Conservation (phyloP, 2,797 vertebrate species). For the Gymnocypris eckloni region DNA sequence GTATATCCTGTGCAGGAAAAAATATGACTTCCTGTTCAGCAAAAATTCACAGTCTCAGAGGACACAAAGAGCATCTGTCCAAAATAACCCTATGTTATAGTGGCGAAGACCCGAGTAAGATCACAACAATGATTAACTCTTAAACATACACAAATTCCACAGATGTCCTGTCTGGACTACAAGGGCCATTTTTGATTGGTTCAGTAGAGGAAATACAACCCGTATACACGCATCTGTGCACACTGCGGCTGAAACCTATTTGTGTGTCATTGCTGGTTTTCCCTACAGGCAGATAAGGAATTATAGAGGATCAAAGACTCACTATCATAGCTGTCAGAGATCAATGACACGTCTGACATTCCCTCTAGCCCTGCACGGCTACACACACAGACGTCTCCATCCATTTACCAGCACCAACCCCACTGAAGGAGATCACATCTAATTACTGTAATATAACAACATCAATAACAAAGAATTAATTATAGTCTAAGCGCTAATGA, state of each 20-base stretch:
- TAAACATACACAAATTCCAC: neutral
- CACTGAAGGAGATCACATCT: constrained; percentile 36
- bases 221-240: neutral
- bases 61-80: constrained; percentile 52
- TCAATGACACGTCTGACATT: constrained; percentile 51
- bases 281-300: constrained; percentile 15
- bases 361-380: constrained; percentile 15
- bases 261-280: constrained; percentile 13
- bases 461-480: constrained; percentile 43
- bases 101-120: neutral
- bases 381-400: constrained; percentile 42
- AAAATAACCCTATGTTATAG: constrained; percentile 57
- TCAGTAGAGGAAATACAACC: neutral
- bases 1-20: constrained; percentile 73
- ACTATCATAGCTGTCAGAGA: constrained; percentile 54
- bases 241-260: neutral
- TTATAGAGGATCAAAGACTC: constrained; percentile 51
- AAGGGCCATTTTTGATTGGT: neutral
- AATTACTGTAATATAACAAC: constrained; percentile 47
- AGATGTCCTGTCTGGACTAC: neutral
- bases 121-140: neutral
- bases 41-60: constrained; percentile 52
- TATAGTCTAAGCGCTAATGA: constrained; percentile 27
- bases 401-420: constrained; percentile 21
- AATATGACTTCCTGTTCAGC: constrained; percentile 68